Evolutionary conservation across 2,797 vertebrate species (phyloP).

Genomic region (Fistularia commersonii): DNA sequence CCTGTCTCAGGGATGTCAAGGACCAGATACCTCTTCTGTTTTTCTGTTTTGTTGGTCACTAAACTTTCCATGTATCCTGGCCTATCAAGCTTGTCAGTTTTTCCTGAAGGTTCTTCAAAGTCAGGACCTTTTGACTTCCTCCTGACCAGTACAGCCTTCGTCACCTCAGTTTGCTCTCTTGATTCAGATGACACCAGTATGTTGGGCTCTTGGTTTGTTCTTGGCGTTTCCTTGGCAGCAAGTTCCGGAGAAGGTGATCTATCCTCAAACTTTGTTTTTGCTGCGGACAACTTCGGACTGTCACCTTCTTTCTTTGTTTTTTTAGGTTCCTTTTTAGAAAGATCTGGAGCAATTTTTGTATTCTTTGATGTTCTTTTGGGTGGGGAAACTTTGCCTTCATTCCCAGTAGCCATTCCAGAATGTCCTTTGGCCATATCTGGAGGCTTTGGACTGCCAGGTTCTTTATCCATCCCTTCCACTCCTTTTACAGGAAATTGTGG

Average conservation of each 20-base stretch:
- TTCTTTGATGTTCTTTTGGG: not conserved
- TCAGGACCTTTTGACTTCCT: not conserved
- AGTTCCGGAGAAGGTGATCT: not conserved
- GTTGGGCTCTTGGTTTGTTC: not conserved
- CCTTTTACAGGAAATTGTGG: constrained; percentile 3
- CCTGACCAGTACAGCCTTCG: not conserved
- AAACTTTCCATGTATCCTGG: constrained; percentile 26
- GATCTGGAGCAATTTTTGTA: constrained; percentile 1
- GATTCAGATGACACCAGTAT: not conserved
- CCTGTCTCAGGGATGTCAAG: constrained; percentile 38
- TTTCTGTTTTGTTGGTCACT: constrained; percentile 29
- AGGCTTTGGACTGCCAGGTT: too few species aligned
- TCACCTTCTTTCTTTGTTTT: not conserved
- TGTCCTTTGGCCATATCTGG: too few species aligned
- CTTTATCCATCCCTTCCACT: not conserved
- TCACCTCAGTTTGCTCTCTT: not conserved
- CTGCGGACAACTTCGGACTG: constrained; percentile 2
- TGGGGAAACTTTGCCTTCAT: not conserved
- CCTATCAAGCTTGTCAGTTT: constrained; percentile 4
- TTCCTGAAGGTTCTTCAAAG: not conserved
- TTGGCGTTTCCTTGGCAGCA: not conserved
- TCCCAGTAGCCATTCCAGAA: not conserved
- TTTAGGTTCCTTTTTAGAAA: not conserved
- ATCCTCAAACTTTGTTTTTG: not conserved
- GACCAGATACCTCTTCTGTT: constrained; percentile 51